Evolutionary conservation across 2,888 invertebrate genomes (phyloP), one percentile per base, ranked within the genome.

Genomic region (Cheilosia vernalis): DNA sequence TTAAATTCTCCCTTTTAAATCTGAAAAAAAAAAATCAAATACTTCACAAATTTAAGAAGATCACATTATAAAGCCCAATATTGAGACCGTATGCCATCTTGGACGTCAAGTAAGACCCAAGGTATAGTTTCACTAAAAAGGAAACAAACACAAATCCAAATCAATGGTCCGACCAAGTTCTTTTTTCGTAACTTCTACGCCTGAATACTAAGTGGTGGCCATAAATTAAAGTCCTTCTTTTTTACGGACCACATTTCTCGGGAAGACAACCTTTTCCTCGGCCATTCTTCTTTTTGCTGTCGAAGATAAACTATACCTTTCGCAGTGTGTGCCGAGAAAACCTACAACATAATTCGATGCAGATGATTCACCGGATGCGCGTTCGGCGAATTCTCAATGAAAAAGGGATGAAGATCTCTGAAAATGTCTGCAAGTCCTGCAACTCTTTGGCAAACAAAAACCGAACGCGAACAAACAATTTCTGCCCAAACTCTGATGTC

Each of bases 401-500:
- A 60, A 60, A 37, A 60, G 24, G 60, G 60, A 60, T 60, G 42
- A 60, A 42, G 60, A 60, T 60, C 60, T 42, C 60, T 15, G 42
- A 30, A 60, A 19, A 56, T 21, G 58, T 37, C 19, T 15, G 37
- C 58, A 37, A n/a, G 19, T n/a, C 42, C n/a, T 24, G 9, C 21
- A 42, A 51, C 51, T 15, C 24, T 24, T 1, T 7, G 33, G 10
- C 42, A 60, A 60, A 40, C n/a, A 21, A 42, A 42, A 42, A 37
- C 27, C 21, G 27, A 27, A 21, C 13, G 51, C 51, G 21, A 69
- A 51, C 44, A 37, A 73, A 78, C 66, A 67, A 72, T 81, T 64
- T 56, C 49, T 47, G 51, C 40, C 17, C 44, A 69, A 63, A 69
- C 58, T 60, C 74, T 84, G 84, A 84, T 84, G 80, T 84, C 84